Evolutionary conservation across 2,797 vertebrate species (phyloP).

Genomic region (Rhabdomys pumilio): DNA sequence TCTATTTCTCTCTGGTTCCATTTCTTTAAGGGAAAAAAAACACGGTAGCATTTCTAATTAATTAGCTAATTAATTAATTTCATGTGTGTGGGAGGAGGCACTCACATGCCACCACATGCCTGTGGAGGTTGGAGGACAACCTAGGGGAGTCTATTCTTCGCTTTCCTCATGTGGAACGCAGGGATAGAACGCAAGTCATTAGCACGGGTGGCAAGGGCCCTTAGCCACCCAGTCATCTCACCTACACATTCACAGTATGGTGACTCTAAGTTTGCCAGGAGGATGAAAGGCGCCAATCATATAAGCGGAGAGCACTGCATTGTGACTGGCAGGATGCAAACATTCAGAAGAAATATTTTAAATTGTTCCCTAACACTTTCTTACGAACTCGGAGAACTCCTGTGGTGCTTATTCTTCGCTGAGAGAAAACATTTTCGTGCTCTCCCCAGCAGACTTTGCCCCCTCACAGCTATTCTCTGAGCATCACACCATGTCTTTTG

Average conservation of each 20-base stretch:
- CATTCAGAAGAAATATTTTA: neutral
- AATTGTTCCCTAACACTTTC: conserved; percentile 30
- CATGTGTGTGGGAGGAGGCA: no score
- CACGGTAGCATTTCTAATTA: neutral
- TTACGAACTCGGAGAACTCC: conserved; percentile 24
- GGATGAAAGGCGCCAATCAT: neutral
- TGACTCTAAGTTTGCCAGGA: neutral
- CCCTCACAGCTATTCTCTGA: conserved; percentile 52
- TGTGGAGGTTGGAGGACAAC: neutral
- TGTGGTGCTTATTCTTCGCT: neutral
- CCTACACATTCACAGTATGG: neutral
- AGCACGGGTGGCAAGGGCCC: neutral
- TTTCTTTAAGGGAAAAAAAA: neutral
- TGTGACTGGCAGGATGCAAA: neutral
- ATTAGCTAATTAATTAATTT: neutral
- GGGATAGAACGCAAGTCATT: neutral
- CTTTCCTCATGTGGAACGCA: neutral
- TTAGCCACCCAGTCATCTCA: neutral
- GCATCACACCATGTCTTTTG: conserved; percentile 27
- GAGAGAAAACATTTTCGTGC: conserved; percentile 43
- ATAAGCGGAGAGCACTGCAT: neutral
- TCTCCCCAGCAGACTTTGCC: neutral
- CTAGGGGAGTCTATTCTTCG: neutral
- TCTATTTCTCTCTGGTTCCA: conserved; percentile 6
- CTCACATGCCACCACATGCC: neutral